These are phyloP conservation scores for Sphinx pinastri DNA, from an alignment of 2,888 invertebrate species.

Conservation along the genomic window DNA sequence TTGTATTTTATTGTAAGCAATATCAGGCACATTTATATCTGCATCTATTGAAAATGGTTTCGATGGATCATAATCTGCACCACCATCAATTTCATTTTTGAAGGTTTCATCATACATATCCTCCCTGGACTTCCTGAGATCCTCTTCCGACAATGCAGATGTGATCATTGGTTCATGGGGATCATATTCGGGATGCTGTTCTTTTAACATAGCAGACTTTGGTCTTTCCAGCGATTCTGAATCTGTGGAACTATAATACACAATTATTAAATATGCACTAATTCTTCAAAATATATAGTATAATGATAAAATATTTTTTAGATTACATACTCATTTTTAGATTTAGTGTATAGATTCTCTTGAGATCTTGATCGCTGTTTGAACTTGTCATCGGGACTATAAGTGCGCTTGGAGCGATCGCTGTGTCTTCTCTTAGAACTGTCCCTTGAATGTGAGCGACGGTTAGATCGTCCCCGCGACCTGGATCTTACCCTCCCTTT, in stretches of 20 bases:
- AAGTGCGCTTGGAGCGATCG: constrained; percentile 52
- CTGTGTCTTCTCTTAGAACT: constrained; percentile 40
- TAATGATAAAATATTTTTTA: neutral
- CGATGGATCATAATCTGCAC: constrained; percentile 60
- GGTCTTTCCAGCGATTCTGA: constrained; percentile 77
- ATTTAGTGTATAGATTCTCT: constrained; percentile 62
- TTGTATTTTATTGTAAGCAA: constrained; percentile 52
- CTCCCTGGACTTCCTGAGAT: constrained; percentile 72
- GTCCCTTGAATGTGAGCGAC: constrained; percentile 50
- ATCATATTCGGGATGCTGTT: constrained; percentile 76
- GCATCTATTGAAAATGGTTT: constrained; percentile 64
- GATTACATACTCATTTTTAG: constrained; percentile 71
- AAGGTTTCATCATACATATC: constrained; percentile 71
- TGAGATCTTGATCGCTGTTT: constrained; percentile 72
- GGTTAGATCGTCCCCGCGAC: constrained; percentile 48
- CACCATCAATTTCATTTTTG: constrained; percentile 63
- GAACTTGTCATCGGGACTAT: constrained; percentile 58
- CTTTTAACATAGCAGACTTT: constrained; percentile 77
- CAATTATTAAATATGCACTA: constrained; percentile 21
- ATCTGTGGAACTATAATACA: constrained; percentile 68
- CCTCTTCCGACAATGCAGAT: constrained; percentile 78
- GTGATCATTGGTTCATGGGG: constrained; percentile 81
- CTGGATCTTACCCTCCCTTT: constrained; percentile 53
- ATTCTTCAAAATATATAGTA: neutral
- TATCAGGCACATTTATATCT: constrained; percentile 52